Conservation (phyloP, 2,113 vertebrate species). For the Camelus dromedarius region DNA sequence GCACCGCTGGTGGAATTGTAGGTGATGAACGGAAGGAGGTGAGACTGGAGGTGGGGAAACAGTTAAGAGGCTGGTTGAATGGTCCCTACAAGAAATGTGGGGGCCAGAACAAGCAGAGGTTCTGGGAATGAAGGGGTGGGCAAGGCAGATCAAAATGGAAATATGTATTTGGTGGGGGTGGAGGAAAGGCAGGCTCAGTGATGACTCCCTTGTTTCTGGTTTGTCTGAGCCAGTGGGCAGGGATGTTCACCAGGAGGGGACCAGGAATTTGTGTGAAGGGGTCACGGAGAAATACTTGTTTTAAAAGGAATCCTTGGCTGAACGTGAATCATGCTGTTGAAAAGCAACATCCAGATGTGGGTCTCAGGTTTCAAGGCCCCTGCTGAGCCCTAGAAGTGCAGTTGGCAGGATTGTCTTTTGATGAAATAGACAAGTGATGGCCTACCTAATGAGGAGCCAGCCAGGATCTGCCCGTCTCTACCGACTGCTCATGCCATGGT, state of each 20-base stretch:
- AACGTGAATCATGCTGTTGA: background rate
- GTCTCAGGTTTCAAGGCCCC: background rate
- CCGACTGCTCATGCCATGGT: background rate
- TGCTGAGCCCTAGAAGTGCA: background rate
- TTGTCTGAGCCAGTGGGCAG: background rate
- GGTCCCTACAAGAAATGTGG: background rate
- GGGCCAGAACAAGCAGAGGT: too few relatives aligned
- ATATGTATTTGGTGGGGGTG: background rate
- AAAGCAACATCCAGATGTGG: background rate
- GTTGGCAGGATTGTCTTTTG: background rate
- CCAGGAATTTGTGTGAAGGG: background rate
- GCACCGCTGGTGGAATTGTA: background rate
- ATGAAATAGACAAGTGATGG: background rate
- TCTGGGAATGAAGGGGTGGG: background rate
- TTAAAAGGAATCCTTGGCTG: background rate
- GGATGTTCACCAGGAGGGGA: background rate
- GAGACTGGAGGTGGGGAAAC: background rate
- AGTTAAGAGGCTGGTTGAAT: background rate
- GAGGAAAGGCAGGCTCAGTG: too few relatives aligned
- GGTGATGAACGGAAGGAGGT: fast-evolving
- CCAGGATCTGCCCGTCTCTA: background rate
- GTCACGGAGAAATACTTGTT: background rate
- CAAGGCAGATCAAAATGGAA: background rate
- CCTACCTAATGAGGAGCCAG: background rate
- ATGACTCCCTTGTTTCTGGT: background rate